A percentile compares a stretch with the other conserved stretches of the same genome.
Conservation (phyloP, 2,888 invertebrate genomes). For the Carcina quercana region DNA sequence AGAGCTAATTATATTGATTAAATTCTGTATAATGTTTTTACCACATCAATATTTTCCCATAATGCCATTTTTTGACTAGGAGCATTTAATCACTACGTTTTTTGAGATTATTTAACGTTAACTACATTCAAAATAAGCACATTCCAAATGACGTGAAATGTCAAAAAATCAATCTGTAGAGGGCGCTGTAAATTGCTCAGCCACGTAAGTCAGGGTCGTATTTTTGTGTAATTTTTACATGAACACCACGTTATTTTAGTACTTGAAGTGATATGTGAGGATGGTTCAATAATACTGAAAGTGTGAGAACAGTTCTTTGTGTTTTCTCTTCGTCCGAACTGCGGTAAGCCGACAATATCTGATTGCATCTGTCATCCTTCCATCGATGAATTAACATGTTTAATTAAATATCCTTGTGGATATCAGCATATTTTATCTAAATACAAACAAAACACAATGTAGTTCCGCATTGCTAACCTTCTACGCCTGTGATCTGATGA, state of each 20-base stretch:
- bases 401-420: slow-evolving; percentile 45
- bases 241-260: slow-evolving; percentile 50
- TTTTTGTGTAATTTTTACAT: slow-evolving; percentile 55
- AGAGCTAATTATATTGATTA: no score
- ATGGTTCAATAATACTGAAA: slow-evolving; percentile 49
- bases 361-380: slow-evolving; percentile 48
- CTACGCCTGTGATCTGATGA: slow-evolving; percentile 6
- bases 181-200: slow-evolving; percentile 67
- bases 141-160: slow-evolving; percentile 39
- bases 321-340: slow-evolving; percentile 34
- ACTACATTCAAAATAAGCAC: no score
- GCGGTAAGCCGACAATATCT: slow-evolving; percentile 46
- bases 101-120: no score
- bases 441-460: slow-evolving; percentile 34
- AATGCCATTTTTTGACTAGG: no score
- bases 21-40: no score
- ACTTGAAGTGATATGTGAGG: slow-evolving; percentile 54
- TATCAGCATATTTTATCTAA: slow-evolving; percentile 40
- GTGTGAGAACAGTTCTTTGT: slow-evolving; percentile 42
- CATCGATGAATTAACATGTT: slow-evolving; percentile 59
- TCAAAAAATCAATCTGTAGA: slow-evolving; percentile 62
- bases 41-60: no score
- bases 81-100: no score
- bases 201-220: slow-evolving; percentile 73
- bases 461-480: slow-evolving; percentile 6